phyloP scores from a whole-genome alignment of 2,113 vertebrate genomes.

The Aldabrachelys gigantea region DNA sequence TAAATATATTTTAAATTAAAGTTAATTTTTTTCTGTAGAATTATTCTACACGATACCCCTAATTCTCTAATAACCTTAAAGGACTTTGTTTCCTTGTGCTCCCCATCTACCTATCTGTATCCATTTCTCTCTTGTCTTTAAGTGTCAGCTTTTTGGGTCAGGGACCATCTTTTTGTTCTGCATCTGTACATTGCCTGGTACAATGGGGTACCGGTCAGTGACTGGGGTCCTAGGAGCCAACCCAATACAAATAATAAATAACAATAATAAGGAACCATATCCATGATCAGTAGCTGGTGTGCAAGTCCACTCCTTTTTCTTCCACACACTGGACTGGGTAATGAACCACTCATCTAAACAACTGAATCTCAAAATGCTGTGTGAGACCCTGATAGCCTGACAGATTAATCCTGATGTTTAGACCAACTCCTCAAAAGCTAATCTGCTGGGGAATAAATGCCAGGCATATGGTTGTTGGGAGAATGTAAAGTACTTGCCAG shows the following conservation, averaged over 20 bases:
- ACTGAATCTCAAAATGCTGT: background rate
- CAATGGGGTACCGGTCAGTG: background rate
- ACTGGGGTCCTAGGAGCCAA: background rate
- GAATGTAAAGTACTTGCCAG: background rate
- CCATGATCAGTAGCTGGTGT: background rate
- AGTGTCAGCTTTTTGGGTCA: background rate
- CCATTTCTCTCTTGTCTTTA: background rate
- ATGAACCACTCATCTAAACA: background rate
- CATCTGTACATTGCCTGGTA: background rate
- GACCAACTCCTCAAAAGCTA: background rate
- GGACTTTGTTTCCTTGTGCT: background rate
- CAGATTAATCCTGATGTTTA: background rate
- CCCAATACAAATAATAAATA: background rate
- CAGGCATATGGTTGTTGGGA: background rate
- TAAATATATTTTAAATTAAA: background rate
- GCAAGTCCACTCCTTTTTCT: background rate
- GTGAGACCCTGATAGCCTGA: background rate
- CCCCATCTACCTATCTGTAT: background rate
- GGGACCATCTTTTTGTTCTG: background rate
- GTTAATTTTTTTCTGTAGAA: background rate
- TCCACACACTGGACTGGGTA: background rate
- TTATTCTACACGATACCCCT: background rate
- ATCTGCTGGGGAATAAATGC: accelerated
- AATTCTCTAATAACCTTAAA: background rate
- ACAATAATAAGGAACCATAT: background rate